Evolutionary conservation across 2,888 invertebrate species (phyloP).

Genomic region (Amblyjoppa proteus): DNA sequence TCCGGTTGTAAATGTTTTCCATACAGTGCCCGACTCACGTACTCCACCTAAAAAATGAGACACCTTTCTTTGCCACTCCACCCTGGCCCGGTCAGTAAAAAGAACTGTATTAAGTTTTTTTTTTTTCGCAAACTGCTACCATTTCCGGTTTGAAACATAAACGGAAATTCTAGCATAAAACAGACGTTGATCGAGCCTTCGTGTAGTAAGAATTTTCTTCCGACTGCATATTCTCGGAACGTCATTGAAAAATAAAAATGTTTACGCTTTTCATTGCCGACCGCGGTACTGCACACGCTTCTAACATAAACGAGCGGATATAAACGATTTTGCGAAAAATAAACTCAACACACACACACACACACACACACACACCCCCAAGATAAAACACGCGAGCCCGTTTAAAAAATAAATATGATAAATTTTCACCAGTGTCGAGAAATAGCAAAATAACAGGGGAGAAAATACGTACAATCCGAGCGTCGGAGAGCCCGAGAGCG

Average conservation of each 20-base stretch:
- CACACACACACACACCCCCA: not conserved
- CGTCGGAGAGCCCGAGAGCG: slow-evolving; percentile 25
- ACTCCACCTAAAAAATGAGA: too few species aligned
- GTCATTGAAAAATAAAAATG: not conserved
- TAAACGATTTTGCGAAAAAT: not conserved
- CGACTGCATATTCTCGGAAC: not conserved
- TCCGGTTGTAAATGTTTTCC: too few species aligned
- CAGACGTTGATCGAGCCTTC: not conserved
- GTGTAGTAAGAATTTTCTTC: not conserved
- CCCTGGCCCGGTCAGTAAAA: too few species aligned
- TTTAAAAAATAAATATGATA: not conserved
- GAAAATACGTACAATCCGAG: slow-evolving; percentile 41
- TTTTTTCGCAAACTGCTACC: too few species aligned
- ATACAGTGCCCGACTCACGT: too few species aligned
- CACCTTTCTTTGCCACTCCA: too few species aligned
- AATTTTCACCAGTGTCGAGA: slow-evolving; percentile 21
- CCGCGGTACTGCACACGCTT: too few species aligned
- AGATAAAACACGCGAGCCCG: slow-evolving; percentile 30
- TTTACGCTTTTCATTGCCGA: too few species aligned
- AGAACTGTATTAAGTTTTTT: too few species aligned
- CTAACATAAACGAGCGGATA: too few species aligned
- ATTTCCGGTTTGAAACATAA: too few species aligned
- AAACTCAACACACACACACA: slow-evolving; percentile 33
- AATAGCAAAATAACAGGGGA: slow-evolving; percentile 53
- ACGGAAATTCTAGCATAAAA: not conserved